Base-by-base conservation (phyloP, 1,140 invertebrate species). In the Formica exsecta region DNA sequence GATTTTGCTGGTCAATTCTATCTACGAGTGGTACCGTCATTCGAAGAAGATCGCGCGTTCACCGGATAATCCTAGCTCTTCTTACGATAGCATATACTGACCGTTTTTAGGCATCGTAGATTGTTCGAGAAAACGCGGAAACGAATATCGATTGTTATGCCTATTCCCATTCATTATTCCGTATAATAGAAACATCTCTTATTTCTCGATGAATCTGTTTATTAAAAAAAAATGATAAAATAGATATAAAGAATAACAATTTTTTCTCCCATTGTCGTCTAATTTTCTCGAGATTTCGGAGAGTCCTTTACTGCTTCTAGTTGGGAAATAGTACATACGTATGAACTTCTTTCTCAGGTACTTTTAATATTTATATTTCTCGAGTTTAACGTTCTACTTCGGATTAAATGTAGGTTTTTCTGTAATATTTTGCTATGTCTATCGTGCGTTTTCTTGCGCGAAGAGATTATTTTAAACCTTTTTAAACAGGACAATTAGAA, bases 1-100 rank as follows among this genome's bases (percentile, higher is more conserved):
- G 36, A 61, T 74, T 89, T 85, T 85, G 32, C 70, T 62, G 89
- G 79, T 66, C 87, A 80, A 89, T 89, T 85, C 74, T 66, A 57
- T 41, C 61, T 85, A 64, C 22, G 61, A 81, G 54, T 16, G 16
- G 11, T 25, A 38, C 41, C 76, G 29, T 88, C 84, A 7, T 85
- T 68, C 16, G 19, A 19, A 8, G 16, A 29, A 29, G 25, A 4
- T 8, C 44, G 16, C 22, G 32, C 38, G 22, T 62, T 77, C 25
- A 3, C 5, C 32, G 73, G 88, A 89, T 89, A 75, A 89, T 73
- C 65, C 66, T 11, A 22, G 85, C 85, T 44, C 66, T 88, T 87
- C 65, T 73, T 19, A 57, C 51, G 32, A 81, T 44, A 32, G 36
- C 62, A 19, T 51, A 19, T 51, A 32, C 79, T 79, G 70, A 68